phyloP scores from a whole-genome alignment of 2,888 invertebrate species.

The Harmothoe impar region DNA sequence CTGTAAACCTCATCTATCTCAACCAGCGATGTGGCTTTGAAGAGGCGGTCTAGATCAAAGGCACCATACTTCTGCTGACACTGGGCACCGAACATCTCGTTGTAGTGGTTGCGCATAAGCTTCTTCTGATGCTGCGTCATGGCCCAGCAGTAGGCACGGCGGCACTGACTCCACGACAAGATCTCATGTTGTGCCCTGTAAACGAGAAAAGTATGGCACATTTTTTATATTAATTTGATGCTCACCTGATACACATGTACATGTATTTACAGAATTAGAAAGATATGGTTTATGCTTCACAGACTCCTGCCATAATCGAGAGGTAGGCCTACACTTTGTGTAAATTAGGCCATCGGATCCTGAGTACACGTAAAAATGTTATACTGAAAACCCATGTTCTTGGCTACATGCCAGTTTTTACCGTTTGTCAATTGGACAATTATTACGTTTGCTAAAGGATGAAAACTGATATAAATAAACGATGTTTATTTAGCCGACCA shows the following conservation, averaged over 20 bases:
- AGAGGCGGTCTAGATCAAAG: slow-evolving; percentile 90
- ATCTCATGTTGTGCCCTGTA: slow-evolving; percentile 65
- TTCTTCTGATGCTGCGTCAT: slow-evolving; percentile 96
- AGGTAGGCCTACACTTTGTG: too few relatives aligned
- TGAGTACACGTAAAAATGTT: too few relatives aligned
- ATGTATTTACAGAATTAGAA: background rate
- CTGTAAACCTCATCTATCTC: slow-evolving; percentile 96
- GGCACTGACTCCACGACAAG: slow-evolving; percentile 91
- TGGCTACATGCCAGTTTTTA: too few relatives aligned
- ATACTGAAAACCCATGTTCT: too few relatives aligned
- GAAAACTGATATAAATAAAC: too few relatives aligned
- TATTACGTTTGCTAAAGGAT: too few relatives aligned
- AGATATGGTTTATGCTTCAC: too few relatives aligned
- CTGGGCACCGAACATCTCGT: slow-evolving; percentile 89
- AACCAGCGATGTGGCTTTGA: slow-evolving; percentile 92
- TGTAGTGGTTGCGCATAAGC: slow-evolving; percentile 92
- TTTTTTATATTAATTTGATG: background rate
- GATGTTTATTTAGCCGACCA: too few relatives aligned
- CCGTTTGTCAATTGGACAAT: too few relatives aligned
- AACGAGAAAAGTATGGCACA: background rate
- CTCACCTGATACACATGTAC: background rate
- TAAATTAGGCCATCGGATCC: too few relatives aligned
- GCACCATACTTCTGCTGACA: slow-evolving; percentile 87
- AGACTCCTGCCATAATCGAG: too few relatives aligned
- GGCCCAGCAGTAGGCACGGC: slow-evolving; percentile 94